These are phyloP conservation scores for Chlamydotis undulata DNA, from an alignment of 2,113 vertebrate species.

Conservation along the genomic window DNA sequence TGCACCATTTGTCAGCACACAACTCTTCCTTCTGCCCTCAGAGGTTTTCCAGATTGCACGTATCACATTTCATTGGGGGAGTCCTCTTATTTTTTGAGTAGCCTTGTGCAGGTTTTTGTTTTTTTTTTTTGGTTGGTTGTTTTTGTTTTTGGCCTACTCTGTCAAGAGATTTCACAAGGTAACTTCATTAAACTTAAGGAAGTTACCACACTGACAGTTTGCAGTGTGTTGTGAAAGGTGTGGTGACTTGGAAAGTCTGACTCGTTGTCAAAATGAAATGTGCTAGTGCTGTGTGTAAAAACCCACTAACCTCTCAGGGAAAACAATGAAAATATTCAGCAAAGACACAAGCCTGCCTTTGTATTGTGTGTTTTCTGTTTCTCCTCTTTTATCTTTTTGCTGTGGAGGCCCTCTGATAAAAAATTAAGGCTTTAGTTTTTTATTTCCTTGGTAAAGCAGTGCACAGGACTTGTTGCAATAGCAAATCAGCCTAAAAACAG, in stretches of 20 bases:
- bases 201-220: constrained; percentile 68
- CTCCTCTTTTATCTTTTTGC: constrained; percentile 23
- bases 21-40: constrained; percentile 35
- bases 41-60: constrained; percentile 12
- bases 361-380: constrained; percentile 41
- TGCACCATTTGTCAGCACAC: constrained; percentile 23
- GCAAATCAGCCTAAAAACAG: not conserved
- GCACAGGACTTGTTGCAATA: not conserved
- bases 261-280: constrained; percentile 57
- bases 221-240: constrained; percentile 66
- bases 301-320: constrained; percentile 14
- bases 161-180: constrained; percentile 68
- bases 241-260: constrained; percentile 56
- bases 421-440: not conserved
- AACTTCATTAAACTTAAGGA: constrained; percentile 67
- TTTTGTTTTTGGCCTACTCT: constrained; percentile 13
- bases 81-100: constrained; percentile 6
- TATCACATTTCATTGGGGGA: constrained; percentile 22
- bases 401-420: not conserved
- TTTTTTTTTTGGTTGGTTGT: not conserved
- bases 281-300: constrained; percentile 53
- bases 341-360: constrained; percentile 50
- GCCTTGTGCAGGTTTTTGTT: not conserved
- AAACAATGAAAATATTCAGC: constrained; percentile 51
- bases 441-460: not conserved